phyloP scores from a whole-genome alignment of 2,797 vertebrate genomes.

The Myotis myotis region DNA sequence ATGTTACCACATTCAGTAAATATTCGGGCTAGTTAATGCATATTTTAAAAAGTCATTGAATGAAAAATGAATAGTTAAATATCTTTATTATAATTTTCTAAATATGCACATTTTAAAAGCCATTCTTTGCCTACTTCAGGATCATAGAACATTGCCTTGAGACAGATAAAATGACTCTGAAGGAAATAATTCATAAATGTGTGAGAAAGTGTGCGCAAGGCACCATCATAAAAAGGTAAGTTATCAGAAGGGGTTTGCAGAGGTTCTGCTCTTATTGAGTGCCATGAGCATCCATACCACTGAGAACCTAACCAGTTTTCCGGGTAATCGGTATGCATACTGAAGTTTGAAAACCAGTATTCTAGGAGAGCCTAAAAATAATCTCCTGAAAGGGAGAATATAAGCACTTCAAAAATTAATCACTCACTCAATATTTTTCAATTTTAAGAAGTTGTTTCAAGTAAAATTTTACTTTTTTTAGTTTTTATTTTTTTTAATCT shows the following conservation, averaged over 20 bases:
- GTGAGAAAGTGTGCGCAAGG: not conserved
- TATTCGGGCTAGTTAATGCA: not conserved
- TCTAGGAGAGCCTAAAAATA: slow-evolving; percentile 61
- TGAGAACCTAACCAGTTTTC: not conserved
- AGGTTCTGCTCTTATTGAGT: not conserved
- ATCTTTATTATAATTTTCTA: slow-evolving; percentile 26
- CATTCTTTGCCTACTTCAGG: not conserved
- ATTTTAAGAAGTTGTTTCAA: slow-evolving; percentile 51
- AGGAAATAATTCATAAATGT: not conserved
- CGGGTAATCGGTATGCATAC: not conserved
- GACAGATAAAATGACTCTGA: slow-evolving; percentile 4
- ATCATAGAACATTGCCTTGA: not conserved
- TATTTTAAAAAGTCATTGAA: slow-evolving; percentile 30
- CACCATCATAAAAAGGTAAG: not conserved
- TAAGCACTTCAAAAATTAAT: slow-evolving; percentile 64
- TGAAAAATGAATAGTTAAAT: slow-evolving; percentile 35
- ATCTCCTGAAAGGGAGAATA: slow-evolving; percentile 16
- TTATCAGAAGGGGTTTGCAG: not conserved
- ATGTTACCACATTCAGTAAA: not conserved
- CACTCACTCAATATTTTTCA: slow-evolving; percentile 8
- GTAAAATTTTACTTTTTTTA: slow-evolving; percentile 47
- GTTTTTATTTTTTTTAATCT: no score
- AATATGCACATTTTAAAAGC: not conserved
- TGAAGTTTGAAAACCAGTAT: not conserved
- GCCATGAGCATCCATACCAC: not conserved